A percentile compares a stretch with the other conserved stretches of the same genome.
These are phyloP conservation scores for Hyperoodon ampullatus DNA, from an alignment of 2,113 vertebrate genomes.

Conservation along the genomic window DNA sequence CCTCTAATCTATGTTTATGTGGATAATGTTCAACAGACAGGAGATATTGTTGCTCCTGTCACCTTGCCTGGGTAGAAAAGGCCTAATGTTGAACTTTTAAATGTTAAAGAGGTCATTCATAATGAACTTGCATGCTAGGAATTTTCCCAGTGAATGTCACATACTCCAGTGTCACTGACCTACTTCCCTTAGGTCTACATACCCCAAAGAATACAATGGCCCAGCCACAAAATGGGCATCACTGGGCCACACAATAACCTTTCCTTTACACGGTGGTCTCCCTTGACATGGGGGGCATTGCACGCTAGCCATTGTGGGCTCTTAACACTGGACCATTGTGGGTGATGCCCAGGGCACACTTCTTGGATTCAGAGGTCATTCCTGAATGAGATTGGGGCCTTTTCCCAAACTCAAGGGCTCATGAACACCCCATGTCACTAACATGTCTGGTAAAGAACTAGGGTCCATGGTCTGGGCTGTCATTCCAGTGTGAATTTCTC, in stretches of 20 bases:
- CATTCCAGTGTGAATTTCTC: background rate
- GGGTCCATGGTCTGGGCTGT: background rate
- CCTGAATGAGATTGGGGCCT: background rate
- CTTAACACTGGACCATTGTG: constrained; percentile 68
- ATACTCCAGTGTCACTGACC: constrained; percentile 59
- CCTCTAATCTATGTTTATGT: background rate
- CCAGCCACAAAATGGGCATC: background rate
- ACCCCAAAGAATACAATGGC: constrained; percentile 16
- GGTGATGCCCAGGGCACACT: background rate
- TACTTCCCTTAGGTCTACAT: background rate
- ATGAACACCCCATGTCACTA: background rate
- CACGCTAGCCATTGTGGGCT: background rate
- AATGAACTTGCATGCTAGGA: constrained; percentile 43
- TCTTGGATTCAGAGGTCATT: background rate
- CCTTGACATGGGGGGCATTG: background rate
- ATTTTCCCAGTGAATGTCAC: constrained; percentile 59
- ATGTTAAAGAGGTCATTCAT: constrained; percentile 47
- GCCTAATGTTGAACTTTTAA: constrained; percentile 20
- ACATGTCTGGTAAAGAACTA: background rate
- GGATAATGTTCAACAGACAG: background rate
- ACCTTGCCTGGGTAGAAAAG: constrained; percentile 40
- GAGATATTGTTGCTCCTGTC: background rate
- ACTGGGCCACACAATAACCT: background rate
- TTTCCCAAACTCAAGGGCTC: background rate
- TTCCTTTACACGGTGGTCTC: background rate